These are phyloP conservation scores for Xenotilapia leptura DNA, from an alignment of 2,113 vertebrate genomes.

Conservation along the genomic window DNA sequence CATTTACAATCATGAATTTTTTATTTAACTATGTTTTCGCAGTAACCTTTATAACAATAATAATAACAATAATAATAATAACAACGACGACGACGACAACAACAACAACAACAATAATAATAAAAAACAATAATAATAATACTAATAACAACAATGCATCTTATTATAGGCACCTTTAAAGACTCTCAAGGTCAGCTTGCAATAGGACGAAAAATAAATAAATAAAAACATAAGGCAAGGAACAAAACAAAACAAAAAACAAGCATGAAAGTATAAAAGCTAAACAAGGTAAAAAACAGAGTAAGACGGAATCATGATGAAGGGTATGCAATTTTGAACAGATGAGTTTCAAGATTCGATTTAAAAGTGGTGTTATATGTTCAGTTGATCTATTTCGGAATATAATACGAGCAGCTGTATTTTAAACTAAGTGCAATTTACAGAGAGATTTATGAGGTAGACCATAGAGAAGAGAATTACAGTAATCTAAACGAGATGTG, in stretches of 20 bases:
- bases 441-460: too few species aligned
- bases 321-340: not conserved
- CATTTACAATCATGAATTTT: not conserved
- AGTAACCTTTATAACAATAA: not conserved
- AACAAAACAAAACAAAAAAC: not conserved
- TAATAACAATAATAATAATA: not conserved
- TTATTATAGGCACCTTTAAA: not conserved
- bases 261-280: not conserved
- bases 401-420: too few species aligned
- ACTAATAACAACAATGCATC: not conserved
- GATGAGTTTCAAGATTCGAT: not conserved
- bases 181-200: not conserved
- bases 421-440: too few species aligned
- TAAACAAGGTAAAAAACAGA: not conserved
- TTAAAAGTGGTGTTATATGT: not conserved
- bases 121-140: too few species aligned
- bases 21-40: not conserved
- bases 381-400: too few species aligned
- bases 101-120: too few species aligned
- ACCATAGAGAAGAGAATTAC: too few species aligned
- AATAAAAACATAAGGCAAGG: not conserved
- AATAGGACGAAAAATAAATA: not conserved
- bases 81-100: rapidly evolving
- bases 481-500: too few species aligned
- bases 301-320: not conserved